Evolutionary conservation across 2,797 vertebrate species (phyloP).

Genomic region (Protosalanx chinensis): DNA sequence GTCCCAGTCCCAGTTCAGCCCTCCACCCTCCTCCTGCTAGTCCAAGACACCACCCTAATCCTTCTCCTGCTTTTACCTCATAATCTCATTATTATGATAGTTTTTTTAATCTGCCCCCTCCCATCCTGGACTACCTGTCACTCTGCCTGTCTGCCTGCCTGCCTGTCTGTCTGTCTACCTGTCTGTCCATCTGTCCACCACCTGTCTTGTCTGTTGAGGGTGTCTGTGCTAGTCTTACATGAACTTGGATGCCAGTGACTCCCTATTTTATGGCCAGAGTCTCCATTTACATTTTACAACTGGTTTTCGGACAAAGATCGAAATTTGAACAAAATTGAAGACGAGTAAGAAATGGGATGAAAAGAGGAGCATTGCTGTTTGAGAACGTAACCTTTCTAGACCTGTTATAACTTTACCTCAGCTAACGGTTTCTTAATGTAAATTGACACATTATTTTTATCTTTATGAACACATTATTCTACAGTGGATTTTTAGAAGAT

Average conservation of each 20-base stretch:
- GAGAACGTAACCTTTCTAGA: conserved; percentile 89
- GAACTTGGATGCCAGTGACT: conserved; percentile 66
- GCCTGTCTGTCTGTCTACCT: background rate
- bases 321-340: conserved; percentile 51
- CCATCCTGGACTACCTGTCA: background rate
- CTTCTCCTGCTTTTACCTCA: background rate
- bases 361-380: conserved; percentile 77
- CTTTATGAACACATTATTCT: conserved; percentile 89
- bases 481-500: conserved; percentile 87
- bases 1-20: background rate
- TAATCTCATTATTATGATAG: too few species aligned
- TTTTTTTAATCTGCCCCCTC: too few species aligned
- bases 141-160: conserved; percentile 22
- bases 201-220: background rate
- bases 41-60: background rate
- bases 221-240: conserved; percentile 52
- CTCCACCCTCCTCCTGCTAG: too few species aligned
- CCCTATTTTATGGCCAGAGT: conserved; percentile 82
- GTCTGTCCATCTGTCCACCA: background rate
- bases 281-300: conserved; percentile 59
- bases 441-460: conserved; percentile 94
- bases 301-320: conserved; percentile 58
- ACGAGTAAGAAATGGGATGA: conserved; percentile 56
- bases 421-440: conserved; percentile 93
- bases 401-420: conserved; percentile 98